Conservation (phyloP, 2,113 vertebrate genomes). For the Vombatus ursinus region DNA sequence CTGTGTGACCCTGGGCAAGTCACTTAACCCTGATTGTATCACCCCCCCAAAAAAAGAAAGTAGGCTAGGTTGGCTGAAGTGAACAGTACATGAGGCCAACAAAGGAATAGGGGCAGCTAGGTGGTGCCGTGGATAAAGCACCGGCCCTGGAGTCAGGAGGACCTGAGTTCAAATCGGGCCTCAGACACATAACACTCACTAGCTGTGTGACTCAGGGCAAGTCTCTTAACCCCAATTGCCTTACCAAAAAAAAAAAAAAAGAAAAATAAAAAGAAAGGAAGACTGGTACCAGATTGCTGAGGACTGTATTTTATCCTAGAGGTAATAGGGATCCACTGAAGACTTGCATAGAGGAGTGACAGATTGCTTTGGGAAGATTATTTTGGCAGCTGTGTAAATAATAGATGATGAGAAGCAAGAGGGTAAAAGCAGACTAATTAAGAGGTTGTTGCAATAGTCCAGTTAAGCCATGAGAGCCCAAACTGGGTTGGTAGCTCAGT, state of each 20-base stretch:
- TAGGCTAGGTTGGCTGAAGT: neutral
- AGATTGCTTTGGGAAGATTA: neutral
- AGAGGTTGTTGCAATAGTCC: neutral
- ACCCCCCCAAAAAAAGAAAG: too few relatives aligned
- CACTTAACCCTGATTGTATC: too few relatives aligned
- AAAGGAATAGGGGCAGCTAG: neutral
- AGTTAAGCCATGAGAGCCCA: neutral
- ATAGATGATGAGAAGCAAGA: neutral
- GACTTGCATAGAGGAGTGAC: neutral
- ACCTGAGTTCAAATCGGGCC: too few relatives aligned
- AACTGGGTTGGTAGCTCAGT: neutral
- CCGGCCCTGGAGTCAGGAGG: too few relatives aligned
- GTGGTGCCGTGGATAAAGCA: too few relatives aligned
- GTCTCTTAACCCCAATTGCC: too few relatives aligned
- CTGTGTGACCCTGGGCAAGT: neutral
- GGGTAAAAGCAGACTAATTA: neutral
- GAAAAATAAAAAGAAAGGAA: neutral
- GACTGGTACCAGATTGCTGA: neutral
- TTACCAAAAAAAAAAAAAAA: too few relatives aligned
- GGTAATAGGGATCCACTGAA: neutral
- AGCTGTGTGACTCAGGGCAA: too few relatives aligned
- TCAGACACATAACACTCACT: too few relatives aligned
- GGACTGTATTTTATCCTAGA: neutral
- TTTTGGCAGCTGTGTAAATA: neutral
- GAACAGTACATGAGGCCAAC: neutral